These are phyloP conservation scores for Erpornis zantholeuca DNA, from an alignment of 2,113 vertebrate genomes.

Conservation along the genomic window DNA sequence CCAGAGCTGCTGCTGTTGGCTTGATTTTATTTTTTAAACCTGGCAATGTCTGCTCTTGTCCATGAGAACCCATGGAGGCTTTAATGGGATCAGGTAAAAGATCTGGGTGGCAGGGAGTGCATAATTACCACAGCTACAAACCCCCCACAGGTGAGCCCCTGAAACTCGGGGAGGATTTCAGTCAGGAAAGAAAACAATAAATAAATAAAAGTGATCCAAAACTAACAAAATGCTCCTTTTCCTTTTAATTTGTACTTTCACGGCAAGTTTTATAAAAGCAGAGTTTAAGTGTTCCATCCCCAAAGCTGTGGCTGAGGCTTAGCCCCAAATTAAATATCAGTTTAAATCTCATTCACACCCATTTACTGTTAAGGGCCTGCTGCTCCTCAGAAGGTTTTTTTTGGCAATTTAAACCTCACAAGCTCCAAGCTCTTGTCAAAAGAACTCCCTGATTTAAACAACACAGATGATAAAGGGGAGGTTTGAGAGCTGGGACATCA, in stretches of 20 bases:
- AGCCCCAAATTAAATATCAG: background rate
- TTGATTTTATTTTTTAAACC: slow-evolving; percentile 38
- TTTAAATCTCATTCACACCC: background rate
- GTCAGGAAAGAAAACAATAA: background rate
- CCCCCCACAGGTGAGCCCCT: background rate
- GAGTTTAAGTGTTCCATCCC: background rate
- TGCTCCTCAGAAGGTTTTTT: background rate
- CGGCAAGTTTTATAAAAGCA: background rate
- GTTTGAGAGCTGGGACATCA: background rate
- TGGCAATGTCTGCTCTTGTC: background rate
- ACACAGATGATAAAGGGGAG: background rate
- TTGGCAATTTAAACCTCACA: background rate
- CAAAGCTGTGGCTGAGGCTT: background rate
- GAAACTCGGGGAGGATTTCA: background rate
- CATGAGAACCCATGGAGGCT: background rate
- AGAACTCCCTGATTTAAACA: background rate
- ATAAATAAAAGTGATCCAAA: background rate
- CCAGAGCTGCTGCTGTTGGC: slow-evolving; percentile 31
- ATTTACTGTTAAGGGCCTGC: no score
- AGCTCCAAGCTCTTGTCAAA: background rate
- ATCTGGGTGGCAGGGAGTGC: background rate
- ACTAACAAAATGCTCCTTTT: background rate
- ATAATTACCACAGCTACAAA: background rate
- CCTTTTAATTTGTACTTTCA: background rate
- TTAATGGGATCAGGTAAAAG: background rate